A percentile compares a stretch with the other conserved stretches of the same genome.
Conservation (phyloP, 64 coral and sea anemone genomes). For the Anthopleura sola region DNA sequence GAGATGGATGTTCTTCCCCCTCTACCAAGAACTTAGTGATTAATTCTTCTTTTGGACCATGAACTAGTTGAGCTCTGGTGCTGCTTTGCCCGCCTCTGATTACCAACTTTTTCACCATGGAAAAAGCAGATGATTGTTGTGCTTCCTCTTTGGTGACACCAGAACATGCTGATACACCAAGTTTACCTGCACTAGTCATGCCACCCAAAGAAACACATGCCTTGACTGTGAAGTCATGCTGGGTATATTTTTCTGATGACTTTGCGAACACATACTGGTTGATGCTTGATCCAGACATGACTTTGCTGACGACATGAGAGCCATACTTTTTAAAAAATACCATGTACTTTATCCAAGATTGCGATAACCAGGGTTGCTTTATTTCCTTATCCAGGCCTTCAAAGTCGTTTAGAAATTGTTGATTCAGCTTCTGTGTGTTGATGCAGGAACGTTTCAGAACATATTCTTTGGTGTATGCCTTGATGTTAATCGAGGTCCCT, state of each 20-base stretch:
- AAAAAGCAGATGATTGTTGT: neutral
- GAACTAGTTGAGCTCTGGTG: constrained; percentile 7
- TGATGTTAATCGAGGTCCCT: no score
- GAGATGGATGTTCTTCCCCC: neutral
- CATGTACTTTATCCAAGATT: constrained; percentile 45
- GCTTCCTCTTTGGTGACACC: constrained; percentile 28
- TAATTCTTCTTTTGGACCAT: neutral
- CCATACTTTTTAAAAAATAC: constrained; percentile 33
- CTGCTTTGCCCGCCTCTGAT: constrained; percentile 33
- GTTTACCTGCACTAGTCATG: neutral
- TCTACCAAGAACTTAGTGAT: constrained; percentile 48
- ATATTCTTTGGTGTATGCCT: no score
- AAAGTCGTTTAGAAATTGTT: constrained; percentile 16
- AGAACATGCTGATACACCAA: constrained; percentile 11
- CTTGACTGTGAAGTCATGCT: no score
- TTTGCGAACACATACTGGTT: constrained; percentile 23
- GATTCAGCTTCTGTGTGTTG: neutral
- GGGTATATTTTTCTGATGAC: constrained; percentile 6
- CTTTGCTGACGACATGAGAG: constrained; percentile 40
- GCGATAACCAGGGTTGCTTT: constrained; percentile 11
- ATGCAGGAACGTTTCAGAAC: no score
- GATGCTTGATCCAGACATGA: constrained; percentile 26
- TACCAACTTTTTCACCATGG: constrained; percentile 15
- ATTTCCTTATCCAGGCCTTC: neutral
- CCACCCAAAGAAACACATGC: no score